These are phyloP conservation scores for Malachius bipustulatus DNA, from an alignment of 2,888 invertebrate species.

Conservation along the genomic window DNA sequence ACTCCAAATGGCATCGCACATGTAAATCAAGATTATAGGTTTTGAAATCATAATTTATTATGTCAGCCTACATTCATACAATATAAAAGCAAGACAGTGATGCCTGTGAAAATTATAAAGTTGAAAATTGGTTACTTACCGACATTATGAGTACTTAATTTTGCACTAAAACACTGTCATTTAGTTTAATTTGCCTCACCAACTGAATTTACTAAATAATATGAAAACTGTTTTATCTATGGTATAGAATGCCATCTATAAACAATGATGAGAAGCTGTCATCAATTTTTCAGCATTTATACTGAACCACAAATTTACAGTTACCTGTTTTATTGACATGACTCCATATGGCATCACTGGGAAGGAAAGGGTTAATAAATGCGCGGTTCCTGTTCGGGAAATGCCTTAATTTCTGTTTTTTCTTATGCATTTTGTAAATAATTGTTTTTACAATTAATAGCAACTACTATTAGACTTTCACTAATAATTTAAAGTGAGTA, in stretches of 20 bases:
- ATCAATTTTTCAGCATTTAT: too few species aligned
- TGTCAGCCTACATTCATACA: conserved; percentile 3
- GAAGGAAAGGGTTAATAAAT: too few species aligned
- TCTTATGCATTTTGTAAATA: too few species aligned
- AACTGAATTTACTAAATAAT: not conserved
- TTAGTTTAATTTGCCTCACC: conserved; percentile 2
- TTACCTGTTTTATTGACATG: too few species aligned
- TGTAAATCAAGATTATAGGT: conserved; percentile 1
- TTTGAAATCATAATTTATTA: conserved; percentile 1
- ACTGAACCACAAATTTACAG: too few species aligned
- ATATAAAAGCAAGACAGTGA: not conserved
- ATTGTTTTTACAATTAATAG: too few species aligned
- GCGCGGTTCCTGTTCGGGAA: too few species aligned
- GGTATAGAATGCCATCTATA: conserved; percentile 1
- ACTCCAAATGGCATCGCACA: conserved; percentile 3
- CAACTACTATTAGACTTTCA: too few species aligned
- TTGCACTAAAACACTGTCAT: conserved; percentile 2
- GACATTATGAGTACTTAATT: not conserved
- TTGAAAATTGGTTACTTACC: conserved; percentile 2
- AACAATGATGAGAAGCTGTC: conserved; percentile 3
- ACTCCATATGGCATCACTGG: too few species aligned
- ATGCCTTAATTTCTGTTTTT: too few species aligned
- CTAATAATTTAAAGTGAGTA: too few species aligned
- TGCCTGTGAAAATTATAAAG: conserved; percentile 1
- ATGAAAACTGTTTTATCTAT: conserved; percentile 1